phyloP scores from a whole-genome alignment of 35 echinoderm and acorn worm species.

The Acanthaster planci region DNA sequence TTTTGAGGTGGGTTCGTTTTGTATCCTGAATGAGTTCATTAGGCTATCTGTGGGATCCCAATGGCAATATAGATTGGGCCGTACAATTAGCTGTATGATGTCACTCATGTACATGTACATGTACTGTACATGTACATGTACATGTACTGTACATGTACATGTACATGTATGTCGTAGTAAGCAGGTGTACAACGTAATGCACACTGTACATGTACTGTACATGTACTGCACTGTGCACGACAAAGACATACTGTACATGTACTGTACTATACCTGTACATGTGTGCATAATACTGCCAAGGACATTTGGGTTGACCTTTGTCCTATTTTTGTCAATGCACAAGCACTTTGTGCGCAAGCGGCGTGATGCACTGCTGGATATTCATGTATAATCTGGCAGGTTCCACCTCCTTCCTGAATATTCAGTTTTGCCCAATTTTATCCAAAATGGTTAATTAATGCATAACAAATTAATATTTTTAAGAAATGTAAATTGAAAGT shows the following conservation, averaged over 20 bases:
- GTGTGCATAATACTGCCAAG: not conserved
- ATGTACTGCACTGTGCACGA: not conserved
- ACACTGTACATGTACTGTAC: not conserved
- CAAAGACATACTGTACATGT: not conserved
- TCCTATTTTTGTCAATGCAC: not conserved
- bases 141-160: not conserved
- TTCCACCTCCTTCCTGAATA: not conserved
- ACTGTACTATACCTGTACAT: not conserved
- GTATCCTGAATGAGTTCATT: no score
- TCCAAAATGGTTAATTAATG: not conserved
- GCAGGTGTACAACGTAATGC: not conserved
- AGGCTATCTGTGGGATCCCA: no score
- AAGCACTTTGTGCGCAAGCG: not conserved
- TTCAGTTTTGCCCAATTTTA: not conserved
- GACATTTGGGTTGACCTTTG: not conserved
- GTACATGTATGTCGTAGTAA: not conserved
- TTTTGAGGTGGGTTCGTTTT: no score
- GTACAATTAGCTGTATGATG: no score
- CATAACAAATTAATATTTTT: not conserved
- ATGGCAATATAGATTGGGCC: no score
- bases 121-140: not conserved
- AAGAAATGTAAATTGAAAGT: not conserved
- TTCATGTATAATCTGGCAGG: no score
- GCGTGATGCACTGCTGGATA: no score
- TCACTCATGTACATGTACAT: constrained; percentile 14